A percentile compares a stretch with the other conserved stretches of the same genome.
These are phyloP conservation scores for Vanessa atalanta DNA, from an alignment of 1,140 invertebrate genomes.

Conservation along the genomic window DNA sequence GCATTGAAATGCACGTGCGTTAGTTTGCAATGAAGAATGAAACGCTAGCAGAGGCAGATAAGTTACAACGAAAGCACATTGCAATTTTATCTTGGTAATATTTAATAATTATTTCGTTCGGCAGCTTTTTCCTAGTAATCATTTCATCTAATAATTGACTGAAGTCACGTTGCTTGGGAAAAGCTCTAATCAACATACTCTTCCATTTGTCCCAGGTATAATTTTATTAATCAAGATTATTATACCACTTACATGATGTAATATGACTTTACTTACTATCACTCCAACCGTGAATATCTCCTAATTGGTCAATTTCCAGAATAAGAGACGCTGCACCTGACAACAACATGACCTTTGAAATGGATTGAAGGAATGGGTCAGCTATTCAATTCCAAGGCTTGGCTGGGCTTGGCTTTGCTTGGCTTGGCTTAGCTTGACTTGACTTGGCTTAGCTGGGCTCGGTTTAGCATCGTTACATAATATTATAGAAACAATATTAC, in stretches of 20 bases:
- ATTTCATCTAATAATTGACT: constrained; percentile 45
- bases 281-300: constrained; percentile 33
- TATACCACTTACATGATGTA: constrained; percentile 44
- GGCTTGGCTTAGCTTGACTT: too few relatives aligned
- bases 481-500: too few relatives aligned
- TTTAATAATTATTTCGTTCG: constrained; percentile 50
- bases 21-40: constrained; percentile 43
- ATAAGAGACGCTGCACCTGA: too few relatives aligned
- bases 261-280: constrained; percentile 29
- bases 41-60: constrained; percentile 48
- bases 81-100: constrained; percentile 59
- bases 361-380: too few relatives aligned
- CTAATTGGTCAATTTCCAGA: not conserved
- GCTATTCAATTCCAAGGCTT: too few relatives aligned
- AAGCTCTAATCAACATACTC: constrained; percentile 24
- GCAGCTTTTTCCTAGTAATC: constrained; percentile 43
- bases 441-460: too few relatives aligned
- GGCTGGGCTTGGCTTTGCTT: too few relatives aligned
- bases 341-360: too few relatives aligned
- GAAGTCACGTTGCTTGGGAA: constrained; percentile 33
- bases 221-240: constrained; percentile 30
- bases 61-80: constrained; percentile 54
- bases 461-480: too few relatives aligned
- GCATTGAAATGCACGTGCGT: constrained; percentile 53
- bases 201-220: constrained; percentile 30